Evolutionary conservation across 2,888 invertebrate species (phyloP), one percentile per base, ranked within the genome.

Genomic region (Azorinus chamasolen): DNA sequence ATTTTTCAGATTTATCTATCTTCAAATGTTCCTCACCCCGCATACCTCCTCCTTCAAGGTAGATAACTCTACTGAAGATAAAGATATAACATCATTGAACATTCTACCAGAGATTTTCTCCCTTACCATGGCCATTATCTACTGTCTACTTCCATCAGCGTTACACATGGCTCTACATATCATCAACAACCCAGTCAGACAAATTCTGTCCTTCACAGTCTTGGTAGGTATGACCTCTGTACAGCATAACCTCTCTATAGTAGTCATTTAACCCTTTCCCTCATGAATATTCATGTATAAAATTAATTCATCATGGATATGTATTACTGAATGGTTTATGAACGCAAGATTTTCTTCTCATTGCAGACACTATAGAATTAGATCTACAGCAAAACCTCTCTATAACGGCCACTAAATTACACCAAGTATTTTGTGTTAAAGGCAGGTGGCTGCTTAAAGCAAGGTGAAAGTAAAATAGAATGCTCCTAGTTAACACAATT

Each of bases 21-120:
- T 90, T 8, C 91, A 91, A 79, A 72, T 90, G 50, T 90, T 89
- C 62, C 76, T 90, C 68, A 65, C 84, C 0, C 89, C 90, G n/a
- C 84, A 88, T 0, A 74, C 84, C 16, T 89, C 90, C 16, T 91
- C 91, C 8, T 91, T 91, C 72, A 85, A 80, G 71, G 51, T 65
- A 32, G 75, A 76, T 24, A 63, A 69, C 57, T 50, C 63, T 32
- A 55, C 57, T 27, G 32, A 32, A 32, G 57, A 68, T 18, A 62
- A 65, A 27, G 83, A 74, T 1, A 83, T 86, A 6, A 85, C 88
- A 51, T 86, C 84, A 54, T 65, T 84, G 22, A 84, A 87, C 37
- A 79, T 90, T 24, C 50, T 91, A 10, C 87, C 88, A 50, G 83
- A 87, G 25, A 75, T 73, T 1, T 53, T 83, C 50, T 77, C 87